Evolutionary conservation across 2,888 invertebrate genomes (phyloP), one percentile per base, ranked within the genome.

Genomic region (Heliothis peltigera): DNA sequence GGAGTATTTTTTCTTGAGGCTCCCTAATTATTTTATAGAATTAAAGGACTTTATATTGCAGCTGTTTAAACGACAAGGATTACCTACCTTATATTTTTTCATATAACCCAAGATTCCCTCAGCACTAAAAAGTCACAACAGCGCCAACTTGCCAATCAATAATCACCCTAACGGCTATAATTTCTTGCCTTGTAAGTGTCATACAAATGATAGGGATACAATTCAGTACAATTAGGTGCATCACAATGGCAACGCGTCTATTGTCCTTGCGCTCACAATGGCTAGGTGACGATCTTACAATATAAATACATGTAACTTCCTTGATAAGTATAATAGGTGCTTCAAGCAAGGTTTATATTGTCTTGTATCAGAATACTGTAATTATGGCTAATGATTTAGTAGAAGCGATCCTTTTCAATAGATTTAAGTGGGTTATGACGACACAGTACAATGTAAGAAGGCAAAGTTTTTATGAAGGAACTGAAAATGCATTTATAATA

Each of bases 241-340:
- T 83, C 80, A 80, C 83, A 82, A 80, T 83, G 68, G 71, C 84
- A 84, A 84, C 79, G 77, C 75, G 77, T 77, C 74, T 77, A 82
- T 80, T 83, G 84, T 75, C 82, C 77, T 83, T 83, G 79, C 53
- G 75, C 70, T 63, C 73, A 86, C 86, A 85, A 84, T 85, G 62
- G 62, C 79, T 79, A 83, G 82, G 84, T 82, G 87, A 82, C 76
- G 75, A 79, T 83, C 80, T 81, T 77, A 80, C 64, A 64, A 72
- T 72, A 74, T 68, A 75, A 77, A 75, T 77, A 74, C 71, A 17
- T 43, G 64, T 75, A 65, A 84, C 83, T 86, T 87, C 85, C 87
- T 85, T 80, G 74, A 85, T 80, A 73, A 84, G 79, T 73, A 56
- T 80, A 78, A 80, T 80, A 64, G 57, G 67, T n/a, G 2, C 55